A percentile compares a stretch with the other conserved stretches of the same genome.
These are phyloP conservation scores for Scaptomyza tumidula DNA, from an alignment of 2,888 invertebrate species.

Conservation along the genomic window DNA sequence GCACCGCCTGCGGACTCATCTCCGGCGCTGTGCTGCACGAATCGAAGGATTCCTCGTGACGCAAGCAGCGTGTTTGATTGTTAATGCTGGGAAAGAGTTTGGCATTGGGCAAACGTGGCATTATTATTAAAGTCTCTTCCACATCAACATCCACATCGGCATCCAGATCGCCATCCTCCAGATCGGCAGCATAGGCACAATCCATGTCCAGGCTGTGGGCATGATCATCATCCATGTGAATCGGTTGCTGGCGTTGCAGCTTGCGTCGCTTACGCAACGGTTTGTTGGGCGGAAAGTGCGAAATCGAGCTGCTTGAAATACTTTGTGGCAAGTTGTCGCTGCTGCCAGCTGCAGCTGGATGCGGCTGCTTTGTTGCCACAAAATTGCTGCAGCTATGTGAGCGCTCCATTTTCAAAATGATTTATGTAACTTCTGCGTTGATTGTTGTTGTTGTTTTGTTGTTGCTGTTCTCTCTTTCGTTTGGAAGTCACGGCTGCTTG, in stretches of 20 bases:
- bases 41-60: constrained; percentile 64
- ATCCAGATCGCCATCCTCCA: constrained; percentile 67
- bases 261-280: constrained; percentile 68
- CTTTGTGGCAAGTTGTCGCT: constrained; percentile 61
- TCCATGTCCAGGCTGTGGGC: constrained; percentile 44
- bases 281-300: constrained; percentile 65
- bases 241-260: constrained; percentile 71
- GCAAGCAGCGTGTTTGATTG: constrained; percentile 38
- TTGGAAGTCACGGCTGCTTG: constrained; percentile 52
- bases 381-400: constrained; percentile 73
- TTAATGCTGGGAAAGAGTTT: constrained; percentile 24
- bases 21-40: constrained; percentile 67
- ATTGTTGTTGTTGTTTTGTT: background rate
- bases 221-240: constrained; percentile 65
- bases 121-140: constrained; percentile 22
- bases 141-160: constrained; percentile 31
- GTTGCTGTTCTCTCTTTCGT: background rate
- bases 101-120: constrained; percentile 35
- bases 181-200: constrained; percentile 69
- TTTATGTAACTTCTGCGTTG: constrained; percentile 1
- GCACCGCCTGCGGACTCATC: constrained; percentile 63
- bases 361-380: constrained; percentile 26
- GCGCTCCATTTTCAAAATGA: constrained; percentile 55
- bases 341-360: constrained; percentile 58
- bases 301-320: constrained; percentile 15